These are phyloP conservation scores for Crematogaster levior DNA, from an alignment of 2,888 invertebrate genomes.

Conservation along the genomic window DNA sequence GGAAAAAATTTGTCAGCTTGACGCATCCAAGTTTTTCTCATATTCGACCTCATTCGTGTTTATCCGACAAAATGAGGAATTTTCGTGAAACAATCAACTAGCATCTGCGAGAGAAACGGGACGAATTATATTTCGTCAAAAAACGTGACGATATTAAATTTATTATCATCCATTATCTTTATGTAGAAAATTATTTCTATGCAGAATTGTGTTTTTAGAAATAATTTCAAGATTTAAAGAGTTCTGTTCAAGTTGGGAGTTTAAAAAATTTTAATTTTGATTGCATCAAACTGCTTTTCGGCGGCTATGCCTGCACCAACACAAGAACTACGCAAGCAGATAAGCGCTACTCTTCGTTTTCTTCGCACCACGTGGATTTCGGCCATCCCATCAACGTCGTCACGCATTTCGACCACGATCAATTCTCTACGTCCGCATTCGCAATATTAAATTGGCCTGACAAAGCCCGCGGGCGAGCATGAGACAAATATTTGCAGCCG, in stretches of 20 bases:
- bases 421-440: constrained; percentile 69
- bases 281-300: too few species aligned
- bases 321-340: neutral
- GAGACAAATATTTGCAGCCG: constrained; percentile 74
- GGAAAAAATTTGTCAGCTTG: neutral
- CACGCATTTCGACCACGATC: constrained; percentile 64
- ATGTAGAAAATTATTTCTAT: neutral
- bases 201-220: neutral
- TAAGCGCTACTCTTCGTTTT: neutral
- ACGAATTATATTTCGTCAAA: neutral
- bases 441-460: constrained; percentile 75
- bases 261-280: neutral
- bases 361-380: constrained; percentile 10
- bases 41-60: constrained; percentile 8
- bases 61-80: constrained; percentile 14
- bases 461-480: constrained; percentile 70
- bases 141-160: neutral
- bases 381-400: constrained; percentile 46
- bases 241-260: too few species aligned
- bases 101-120: neutral
- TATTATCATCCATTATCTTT: neutral
- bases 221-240: neutral
- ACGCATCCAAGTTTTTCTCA: constrained; percentile 41
- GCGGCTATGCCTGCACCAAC: neutral
- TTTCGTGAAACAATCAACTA: constrained; percentile 23